A percentile compares a stretch with the other conserved stretches of the same genome.
Evolutionary conservation across 1,140 invertebrate species (phyloP).

Genomic region (Zelostemma sp.): DNA sequence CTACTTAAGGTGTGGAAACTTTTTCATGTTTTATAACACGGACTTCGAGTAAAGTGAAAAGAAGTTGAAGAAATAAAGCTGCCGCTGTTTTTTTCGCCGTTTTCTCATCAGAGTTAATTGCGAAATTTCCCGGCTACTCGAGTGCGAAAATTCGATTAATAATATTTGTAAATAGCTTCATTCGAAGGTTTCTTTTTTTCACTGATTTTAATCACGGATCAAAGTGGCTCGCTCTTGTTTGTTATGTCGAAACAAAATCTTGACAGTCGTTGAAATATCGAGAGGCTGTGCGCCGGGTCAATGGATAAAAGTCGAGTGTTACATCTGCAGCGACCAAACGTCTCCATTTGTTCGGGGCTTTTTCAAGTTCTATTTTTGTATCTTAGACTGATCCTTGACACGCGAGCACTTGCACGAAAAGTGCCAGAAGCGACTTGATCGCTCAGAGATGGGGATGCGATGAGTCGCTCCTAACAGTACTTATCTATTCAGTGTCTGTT

Average conservation of each 20-base stretch:
- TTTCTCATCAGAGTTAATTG: too few relatives aligned
- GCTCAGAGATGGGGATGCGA: conserved; percentile 23
- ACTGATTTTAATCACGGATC: neutral
- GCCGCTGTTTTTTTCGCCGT: too few relatives aligned
- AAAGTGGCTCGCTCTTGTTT: conserved; percentile 6
- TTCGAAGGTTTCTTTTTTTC: too few relatives aligned
- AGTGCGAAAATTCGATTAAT: too few relatives aligned
- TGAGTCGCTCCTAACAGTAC: conserved; percentile 16
- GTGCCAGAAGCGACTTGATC: conserved; percentile 37
- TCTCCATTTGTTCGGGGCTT: conserved; percentile 46
- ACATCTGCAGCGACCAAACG: conserved; percentile 31
- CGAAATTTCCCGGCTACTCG: too few relatives aligned
- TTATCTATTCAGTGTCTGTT: conserved; percentile 12
- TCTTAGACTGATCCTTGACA: conserved; percentile 38
- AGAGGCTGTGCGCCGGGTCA: conserved; percentile 37
- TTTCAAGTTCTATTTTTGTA: conserved; percentile 43
- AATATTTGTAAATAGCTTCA: too few relatives aligned
- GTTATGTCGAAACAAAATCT: conserved; percentile 48
- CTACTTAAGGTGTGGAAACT: too few relatives aligned
- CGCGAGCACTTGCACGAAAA: conserved; percentile 42
- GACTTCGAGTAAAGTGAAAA: too few relatives aligned
- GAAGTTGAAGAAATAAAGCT: too few relatives aligned
- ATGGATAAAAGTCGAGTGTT: conserved; percentile 31
- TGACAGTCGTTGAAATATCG: conserved; percentile 46
- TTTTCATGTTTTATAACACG: too few relatives aligned